A percentile compares a stretch with the other conserved stretches of the same genome.
Conservation (phyloP, 2,113 vertebrate species). For the Esox niger region DNA sequence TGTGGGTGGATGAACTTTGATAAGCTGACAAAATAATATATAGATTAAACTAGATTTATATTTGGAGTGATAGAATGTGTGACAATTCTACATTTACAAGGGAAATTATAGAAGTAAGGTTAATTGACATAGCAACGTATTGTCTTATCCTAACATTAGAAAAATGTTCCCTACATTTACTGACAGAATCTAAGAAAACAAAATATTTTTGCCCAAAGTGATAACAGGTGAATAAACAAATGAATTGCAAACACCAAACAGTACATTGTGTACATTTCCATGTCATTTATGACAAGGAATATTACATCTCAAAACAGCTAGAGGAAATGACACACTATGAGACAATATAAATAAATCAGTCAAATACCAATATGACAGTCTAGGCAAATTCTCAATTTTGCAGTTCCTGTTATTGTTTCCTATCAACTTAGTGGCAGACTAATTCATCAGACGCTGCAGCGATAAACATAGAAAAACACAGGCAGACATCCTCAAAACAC, state of each 20-base stretch:
- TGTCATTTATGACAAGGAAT: constrained; percentile 17
- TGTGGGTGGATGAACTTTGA: constrained; percentile 14
- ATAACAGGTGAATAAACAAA: neutral
- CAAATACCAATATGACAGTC: constrained; percentile 56
- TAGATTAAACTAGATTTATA: constrained; percentile 21
- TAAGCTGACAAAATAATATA: constrained; percentile 20
- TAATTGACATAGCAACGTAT: neutral
- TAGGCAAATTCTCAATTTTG: constrained; percentile 64
- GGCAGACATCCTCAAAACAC: constrained; percentile 56
- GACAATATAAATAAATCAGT: constrained; percentile 56
- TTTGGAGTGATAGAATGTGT: neutral
- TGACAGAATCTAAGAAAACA: neutral
- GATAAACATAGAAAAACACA: constrained; percentile 61
- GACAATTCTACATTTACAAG: too few species aligned
- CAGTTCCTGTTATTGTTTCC: constrained; percentile 79
- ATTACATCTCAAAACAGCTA: constrained; percentile 35
- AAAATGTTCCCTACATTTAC: too few species aligned
- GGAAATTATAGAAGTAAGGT: neutral
- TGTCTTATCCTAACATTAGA: neutral
- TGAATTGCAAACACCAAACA: neutral
- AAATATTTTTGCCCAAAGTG: neutral
- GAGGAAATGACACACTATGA: constrained; percentile 43
- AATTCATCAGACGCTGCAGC: constrained; percentile 63
- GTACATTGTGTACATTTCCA: constrained; percentile 13
- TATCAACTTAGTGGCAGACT: constrained; percentile 59